These are phyloP conservation scores for Dasyprocta punctata DNA, from an alignment of 2,113 vertebrate genomes.

Conservation along the genomic window DNA sequence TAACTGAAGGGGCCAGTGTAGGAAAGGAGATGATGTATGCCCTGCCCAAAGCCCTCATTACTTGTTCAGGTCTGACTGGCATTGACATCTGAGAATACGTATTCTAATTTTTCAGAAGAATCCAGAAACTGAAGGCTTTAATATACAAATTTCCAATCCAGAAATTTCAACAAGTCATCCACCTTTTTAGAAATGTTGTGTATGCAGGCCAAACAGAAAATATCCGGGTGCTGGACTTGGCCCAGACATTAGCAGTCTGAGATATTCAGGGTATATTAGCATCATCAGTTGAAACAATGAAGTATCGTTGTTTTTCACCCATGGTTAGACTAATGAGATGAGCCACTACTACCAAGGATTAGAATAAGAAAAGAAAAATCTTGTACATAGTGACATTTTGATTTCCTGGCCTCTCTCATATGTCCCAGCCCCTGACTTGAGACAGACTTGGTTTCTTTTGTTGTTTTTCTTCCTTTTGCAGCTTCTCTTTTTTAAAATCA, in stretches of 20 bases:
- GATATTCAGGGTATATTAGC: neutral
- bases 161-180: neutral
- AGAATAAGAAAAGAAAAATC: neutral
- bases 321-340: neutral
- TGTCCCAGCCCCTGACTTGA: neutral
- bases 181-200: neutral
- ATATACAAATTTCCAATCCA: neutral
- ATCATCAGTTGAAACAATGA: neutral
- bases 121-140: neutral
- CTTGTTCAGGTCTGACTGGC: neutral
- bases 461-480: neutral
- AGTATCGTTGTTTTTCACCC: neutral
- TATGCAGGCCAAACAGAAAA: neutral
- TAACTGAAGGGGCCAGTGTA: neutral
- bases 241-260: neutral
- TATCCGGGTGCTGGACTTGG: neutral
- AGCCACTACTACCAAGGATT: neutral
- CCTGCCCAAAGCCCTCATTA: neutral
- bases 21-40: neutral
- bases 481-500: neutral
- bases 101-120: neutral
- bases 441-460: neutral
- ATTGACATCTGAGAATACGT: neutral
- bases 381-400: neutral
- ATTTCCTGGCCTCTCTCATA: neutral